Evolutionary conservation across 53 echinoderm and acorn worm genomes (phyloP), one percentile per base, ranked within the genome.

Genomic region (Mesocentrotus franciscanus): DNA sequence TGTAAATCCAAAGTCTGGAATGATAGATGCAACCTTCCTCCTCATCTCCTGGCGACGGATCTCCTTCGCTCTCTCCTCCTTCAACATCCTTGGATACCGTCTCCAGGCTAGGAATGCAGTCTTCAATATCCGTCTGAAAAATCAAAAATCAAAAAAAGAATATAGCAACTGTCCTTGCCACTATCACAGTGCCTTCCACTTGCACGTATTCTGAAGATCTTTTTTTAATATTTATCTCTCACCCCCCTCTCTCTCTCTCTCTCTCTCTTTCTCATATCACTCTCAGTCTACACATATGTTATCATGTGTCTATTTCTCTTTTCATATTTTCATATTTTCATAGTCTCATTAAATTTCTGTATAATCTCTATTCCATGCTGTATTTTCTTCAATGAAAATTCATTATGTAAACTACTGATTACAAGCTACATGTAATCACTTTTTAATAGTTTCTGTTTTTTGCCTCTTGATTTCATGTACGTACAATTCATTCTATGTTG

Each of bases 1-100:
- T 35, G 96, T 79, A 71, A 96, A 56, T 9, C 98, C 98, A 96
- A 97, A 98, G 90, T 98, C 98, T 61, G 98, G 98, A 22, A 98
- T 92, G 7, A 98, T 85, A 20, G 97, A 96, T 49, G 97, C 92
- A 30, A 98, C 98, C 76, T 98, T 98, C 95, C 98, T 98, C 90
- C 98, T 96, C 97, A 98, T 97, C 92, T 98, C 96, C 66, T 97
- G 91, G 11, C 97, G 76, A 18, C 97, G 92, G 35, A 95, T 96
- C 91, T 98, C 97, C 60, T 96, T 95, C 0, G 93, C 96, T 58
- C 96, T 96, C 78, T 98, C 97, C 35, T 92, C 93, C 91, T 97
- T 97, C 94, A 98, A 36, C 94, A 96, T 97, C 95, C 94, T 96
- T 7, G 98, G 98, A 75, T 96, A 98, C 12, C 92, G 95, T 92